Evolutionary conservation across 2,113 vertebrate genomes (phyloP).

Genomic region (Glareola pratincola): DNA sequence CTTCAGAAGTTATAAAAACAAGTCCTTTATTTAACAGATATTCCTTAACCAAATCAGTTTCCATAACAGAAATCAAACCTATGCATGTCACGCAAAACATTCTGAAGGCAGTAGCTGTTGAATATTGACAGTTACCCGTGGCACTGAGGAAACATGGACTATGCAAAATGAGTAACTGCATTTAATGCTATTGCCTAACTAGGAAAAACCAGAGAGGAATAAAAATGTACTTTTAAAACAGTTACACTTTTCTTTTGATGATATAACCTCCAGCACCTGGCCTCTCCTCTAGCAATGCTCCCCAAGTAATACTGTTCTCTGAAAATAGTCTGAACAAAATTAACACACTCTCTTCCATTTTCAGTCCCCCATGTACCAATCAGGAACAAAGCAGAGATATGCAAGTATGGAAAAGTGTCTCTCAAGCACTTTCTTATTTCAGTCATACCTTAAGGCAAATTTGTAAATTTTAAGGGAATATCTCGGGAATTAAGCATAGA

Average conservation of each 20-base stretch:
- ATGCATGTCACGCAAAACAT: not conserved
- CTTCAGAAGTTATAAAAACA: constrained; percentile 26
- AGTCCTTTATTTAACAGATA: constrained; percentile 46
- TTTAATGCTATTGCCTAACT: not conserved
- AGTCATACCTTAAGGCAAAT: not conserved
- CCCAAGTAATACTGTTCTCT: not conserved
- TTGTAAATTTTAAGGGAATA: not conserved
- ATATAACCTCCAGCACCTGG: not conserved
- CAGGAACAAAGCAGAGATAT: not conserved
- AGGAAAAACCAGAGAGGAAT: not conserved
- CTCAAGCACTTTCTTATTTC: not conserved
- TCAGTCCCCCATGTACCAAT: not conserved
- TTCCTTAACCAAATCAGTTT: not conserved
- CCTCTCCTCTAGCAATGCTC: not conserved
- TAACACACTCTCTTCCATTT: not conserved
- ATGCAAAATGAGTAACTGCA: not conserved
- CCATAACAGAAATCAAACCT: not conserved
- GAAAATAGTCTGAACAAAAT: not conserved
- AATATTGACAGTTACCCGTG: not conserved
- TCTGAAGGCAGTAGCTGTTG: not conserved
- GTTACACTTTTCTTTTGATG: not conserved
- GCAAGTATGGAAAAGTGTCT: not conserved
- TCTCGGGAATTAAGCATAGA: not conserved
- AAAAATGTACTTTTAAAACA: not conserved
- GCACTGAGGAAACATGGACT: not conserved